Evolutionary conservation across 2,797 vertebrate species (phyloP).

Genomic region (Nannoperca australis): DNA sequence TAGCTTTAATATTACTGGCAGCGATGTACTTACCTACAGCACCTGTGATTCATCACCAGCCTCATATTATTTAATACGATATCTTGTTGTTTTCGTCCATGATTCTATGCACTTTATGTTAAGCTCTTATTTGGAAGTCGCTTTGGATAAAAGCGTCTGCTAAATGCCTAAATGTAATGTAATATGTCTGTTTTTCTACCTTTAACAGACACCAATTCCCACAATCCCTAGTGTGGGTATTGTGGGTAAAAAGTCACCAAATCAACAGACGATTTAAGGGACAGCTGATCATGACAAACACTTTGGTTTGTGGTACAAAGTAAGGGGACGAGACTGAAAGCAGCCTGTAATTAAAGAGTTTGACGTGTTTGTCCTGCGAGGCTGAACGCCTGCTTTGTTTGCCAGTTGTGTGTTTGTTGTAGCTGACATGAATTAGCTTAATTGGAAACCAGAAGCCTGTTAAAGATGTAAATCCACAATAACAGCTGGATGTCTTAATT

Average conservation of each 20-base stretch:
- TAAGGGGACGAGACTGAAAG: constrained; percentile 17
- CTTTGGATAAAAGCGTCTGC: no score
- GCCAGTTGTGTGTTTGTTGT: constrained; percentile 21
- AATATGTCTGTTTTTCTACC: not conserved
- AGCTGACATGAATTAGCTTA: constrained; percentile 49
- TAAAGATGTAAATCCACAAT: constrained; percentile 37
- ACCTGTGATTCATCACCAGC: no score
- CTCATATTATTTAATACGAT: no score
- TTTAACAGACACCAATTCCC: not conserved
- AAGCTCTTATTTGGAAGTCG: no score
- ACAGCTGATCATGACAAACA: not conserved
- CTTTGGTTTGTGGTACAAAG: not conserved
- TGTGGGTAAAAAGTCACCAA: not conserved
- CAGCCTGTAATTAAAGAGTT: constrained; percentile 19
- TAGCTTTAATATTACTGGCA: not conserved
- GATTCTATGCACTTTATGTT: no score
- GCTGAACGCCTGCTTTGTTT: constrained; percentile 25
- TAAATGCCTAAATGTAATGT: no score
- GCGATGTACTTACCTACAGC: no score
- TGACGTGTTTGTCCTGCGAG: not conserved
- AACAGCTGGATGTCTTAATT: constrained; percentile 65
- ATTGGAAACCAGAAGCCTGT: constrained; percentile 56
- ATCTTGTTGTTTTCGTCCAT: no score
- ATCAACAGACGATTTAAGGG: not conserved
- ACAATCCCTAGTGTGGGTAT: not conserved